phyloP scores from a whole-genome alignment of 2,797 vertebrate species.

The Xiphophorus birchmanni region DNA sequence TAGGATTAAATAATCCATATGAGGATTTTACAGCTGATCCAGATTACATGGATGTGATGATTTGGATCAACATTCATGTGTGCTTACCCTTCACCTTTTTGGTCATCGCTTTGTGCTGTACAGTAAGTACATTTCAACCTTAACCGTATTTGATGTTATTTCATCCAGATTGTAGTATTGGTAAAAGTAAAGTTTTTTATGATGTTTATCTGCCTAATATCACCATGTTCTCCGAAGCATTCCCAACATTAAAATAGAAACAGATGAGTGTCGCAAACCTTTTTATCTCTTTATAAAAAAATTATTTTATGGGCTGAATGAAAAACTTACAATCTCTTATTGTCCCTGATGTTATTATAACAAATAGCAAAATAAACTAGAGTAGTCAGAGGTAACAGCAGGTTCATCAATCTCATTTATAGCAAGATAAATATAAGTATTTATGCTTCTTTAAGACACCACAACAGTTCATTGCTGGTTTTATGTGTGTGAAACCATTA shows the following conservation, averaged over 20 bases:
- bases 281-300: neutral
- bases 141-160: neutral
- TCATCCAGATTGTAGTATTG: neutral
- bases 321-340: neutral
- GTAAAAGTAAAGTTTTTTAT: neutral
- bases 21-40: neutral
- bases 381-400: too few relatives aligned
- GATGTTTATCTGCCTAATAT: neutral
- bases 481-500: neutral
- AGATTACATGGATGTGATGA: neutral
- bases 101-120: neutral
- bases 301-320: neutral
- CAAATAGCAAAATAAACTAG: too few relatives aligned
- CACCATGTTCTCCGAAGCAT: neutral
- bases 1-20: accelerated
- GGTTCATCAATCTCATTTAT: neutral
- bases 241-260: neutral
- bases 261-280: neutral
- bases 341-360: too few relatives aligned
- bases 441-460: neutral
- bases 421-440: too few relatives aligned
- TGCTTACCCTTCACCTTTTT: neutral
- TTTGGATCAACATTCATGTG: neutral
- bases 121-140: neutral
- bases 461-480: neutral